These are phyloP conservation scores for Lordiphosa andalusiaca DNA, from an alignment of 2,888 invertebrate species.

Conservation along the genomic window DNA sequence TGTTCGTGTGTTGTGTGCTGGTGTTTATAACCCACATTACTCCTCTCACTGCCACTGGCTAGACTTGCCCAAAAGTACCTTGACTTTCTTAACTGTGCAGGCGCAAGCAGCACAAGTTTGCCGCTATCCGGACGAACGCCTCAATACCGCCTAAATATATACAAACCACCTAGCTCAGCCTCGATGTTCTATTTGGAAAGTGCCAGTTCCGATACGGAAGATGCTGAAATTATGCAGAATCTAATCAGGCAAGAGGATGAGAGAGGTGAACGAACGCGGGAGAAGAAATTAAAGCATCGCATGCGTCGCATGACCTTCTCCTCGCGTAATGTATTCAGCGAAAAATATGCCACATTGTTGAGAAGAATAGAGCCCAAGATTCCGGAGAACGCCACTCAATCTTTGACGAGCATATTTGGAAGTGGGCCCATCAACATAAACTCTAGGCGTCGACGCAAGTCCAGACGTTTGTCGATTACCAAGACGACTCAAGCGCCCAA, in stretches of 20 bases:
- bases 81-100: conserved; percentile 83
- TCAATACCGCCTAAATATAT: conserved; percentile 58
- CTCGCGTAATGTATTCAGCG: conserved; percentile 84
- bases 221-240: conserved; percentile 78
- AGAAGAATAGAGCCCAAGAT: conserved; percentile 78
- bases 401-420: conserved; percentile 81
- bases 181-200: conserved; percentile 66
- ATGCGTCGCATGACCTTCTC: conserved; percentile 84
- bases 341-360: conserved; percentile 84
- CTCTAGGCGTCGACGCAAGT: conserved; percentile 54
- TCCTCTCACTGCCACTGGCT: conserved; percentile 22
- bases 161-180: conserved; percentile 45
- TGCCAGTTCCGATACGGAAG: conserved; percentile 61
- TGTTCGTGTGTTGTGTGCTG: conserved; percentile 24
- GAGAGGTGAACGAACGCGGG: conserved; percentile 81
- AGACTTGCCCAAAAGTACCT: conserved; percentile 81
- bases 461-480: conserved; percentile 31
- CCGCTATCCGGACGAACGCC: conserved; percentile 44
- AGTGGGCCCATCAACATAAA: conserved; percentile 66
- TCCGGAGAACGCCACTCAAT: conserved; percentile 80
- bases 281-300: conserved; percentile 82
- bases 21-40: conserved; percentile 41
- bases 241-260: conserved; percentile 83
- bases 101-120: conserved; percentile 61
- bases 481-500: conserved; percentile 38